Evolutionary conservation across 2,888 invertebrate species (phyloP).

Genomic region (Amphipoea lucens): DNA sequence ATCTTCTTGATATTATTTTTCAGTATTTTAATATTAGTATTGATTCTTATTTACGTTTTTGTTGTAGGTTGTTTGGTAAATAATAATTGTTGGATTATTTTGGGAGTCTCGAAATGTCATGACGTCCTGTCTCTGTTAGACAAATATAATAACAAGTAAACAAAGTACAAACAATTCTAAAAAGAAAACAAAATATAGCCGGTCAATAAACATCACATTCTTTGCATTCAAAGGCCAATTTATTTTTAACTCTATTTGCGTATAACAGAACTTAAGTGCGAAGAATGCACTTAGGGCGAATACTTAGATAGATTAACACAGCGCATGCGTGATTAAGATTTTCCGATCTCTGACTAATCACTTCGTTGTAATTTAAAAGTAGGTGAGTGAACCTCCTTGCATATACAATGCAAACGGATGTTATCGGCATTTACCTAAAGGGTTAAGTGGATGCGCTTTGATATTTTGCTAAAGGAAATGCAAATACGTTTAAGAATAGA

Average conservation of each 20-base stretch:
- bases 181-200: constrained; percentile 9
- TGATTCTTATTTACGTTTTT: not conserved
- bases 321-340: constrained; percentile 55
- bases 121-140: not conserved
- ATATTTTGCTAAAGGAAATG: constrained; percentile 48
- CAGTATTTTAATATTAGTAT: too few species aligned
- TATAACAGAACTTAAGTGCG: constrained; percentile 48
- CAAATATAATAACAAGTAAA: not conserved
- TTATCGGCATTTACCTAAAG: constrained; percentile 22
- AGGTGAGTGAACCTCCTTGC: constrained; percentile 40
- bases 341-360: constrained; percentile 56
- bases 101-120: not conserved
- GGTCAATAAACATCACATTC: constrained; percentile 1
- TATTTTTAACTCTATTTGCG: constrained; percentile 54
- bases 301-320: constrained; percentile 44
- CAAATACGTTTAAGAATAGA: constrained; percentile 32
- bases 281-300: constrained; percentile 53
- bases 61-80: not conserved
- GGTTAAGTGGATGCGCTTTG: constrained; percentile 26
- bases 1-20: too few species aligned
- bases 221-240: constrained; percentile 11
- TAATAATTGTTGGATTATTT: constrained; percentile 8
- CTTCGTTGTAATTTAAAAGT: constrained; percentile 51
- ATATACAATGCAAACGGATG: constrained; percentile 59
- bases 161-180: not conserved